Evolutionary conservation across 92 coral and sea anemone species (phyloP), one percentile per base, ranked within the genome.

Genomic region (Isaurus tuberculatus): DNA sequence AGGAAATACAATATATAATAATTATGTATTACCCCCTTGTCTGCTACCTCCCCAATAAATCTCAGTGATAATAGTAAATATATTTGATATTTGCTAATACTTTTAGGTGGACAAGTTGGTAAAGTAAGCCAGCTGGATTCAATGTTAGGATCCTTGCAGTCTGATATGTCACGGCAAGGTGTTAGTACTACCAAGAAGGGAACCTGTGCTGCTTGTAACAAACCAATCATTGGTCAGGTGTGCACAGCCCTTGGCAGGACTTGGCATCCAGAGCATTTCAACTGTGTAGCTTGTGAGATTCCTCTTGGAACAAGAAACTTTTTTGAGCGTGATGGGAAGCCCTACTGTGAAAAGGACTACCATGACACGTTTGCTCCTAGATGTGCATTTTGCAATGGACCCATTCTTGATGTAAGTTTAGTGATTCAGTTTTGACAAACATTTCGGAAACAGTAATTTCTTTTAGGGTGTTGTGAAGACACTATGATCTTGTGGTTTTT

Each of bases 201-300:
- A 2, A 90, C 87, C 32, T 96, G 99, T 87, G 98, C 95, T 0
- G 99, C 98, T 11, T 96, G 99, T 73, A 96, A 86, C 81, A 96
- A 96, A 49, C 99, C 99, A 70, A 94, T 96, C 90, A 92, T 96
- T 51, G 99, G 99, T 51, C 99, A 96, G 83, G 99, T 94, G 5
- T 96, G 99, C 84, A 96, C 99, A 30, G 99, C 99, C 4, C 87
- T 96, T 30, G 99, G 99, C 67, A 92, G 92, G 53, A 96, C 99
- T 14, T 96, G 98, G 99, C 98, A 96, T 85, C 99, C 99, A 2
- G 99, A 96, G 68, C 99, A 96, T 86, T 96, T 96, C 90, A 86
- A 90, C 60, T 96, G 99, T 72, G 92, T 96, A 72, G 94, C 99
- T 36, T 96, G 99, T 83, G 99, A 96, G 65, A 86, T 93, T 64